Conservation (phyloP, 2,888 invertebrate genomes). For the Chrysina gloriosa region DNA sequence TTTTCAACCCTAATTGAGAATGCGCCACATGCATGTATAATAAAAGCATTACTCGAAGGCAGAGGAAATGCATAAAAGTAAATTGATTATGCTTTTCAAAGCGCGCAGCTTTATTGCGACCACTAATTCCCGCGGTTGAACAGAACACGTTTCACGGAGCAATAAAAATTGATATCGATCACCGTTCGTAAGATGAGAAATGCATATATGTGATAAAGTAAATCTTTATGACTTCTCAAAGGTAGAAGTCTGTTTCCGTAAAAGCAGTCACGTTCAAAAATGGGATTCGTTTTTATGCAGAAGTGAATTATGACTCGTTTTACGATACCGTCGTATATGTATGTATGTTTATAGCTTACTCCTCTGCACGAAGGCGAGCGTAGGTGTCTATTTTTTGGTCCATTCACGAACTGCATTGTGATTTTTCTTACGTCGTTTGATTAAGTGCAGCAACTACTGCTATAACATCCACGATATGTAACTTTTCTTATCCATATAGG, state of each 20-base stretch:
- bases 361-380: neutral
- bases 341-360: neutral
- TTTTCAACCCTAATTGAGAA: neutral
- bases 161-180: conserved; percentile 8
- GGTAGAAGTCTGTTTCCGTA: neutral
- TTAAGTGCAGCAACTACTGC: conserved; percentile 11
- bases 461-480: neutral
- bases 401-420: conserved; percentile 5
- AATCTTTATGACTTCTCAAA: neutral
- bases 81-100: neutral
- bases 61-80: neutral
- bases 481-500: neutral
- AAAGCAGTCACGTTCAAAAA: neutral
- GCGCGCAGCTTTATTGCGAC: neutral
- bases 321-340: neutral
- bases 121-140: neutral
- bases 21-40: neutral
- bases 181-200: neutral
- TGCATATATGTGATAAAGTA: neutral
- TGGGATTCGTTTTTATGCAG: conserved; percentile 13
- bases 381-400: neutral
- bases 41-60: neutral
- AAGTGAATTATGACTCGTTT: conserved; percentile 4
- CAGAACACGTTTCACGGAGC: neutral
- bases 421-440: conserved; percentile 17